Evolutionary conservation across 2,113 vertebrate species (phyloP).

Genomic region (Lipotes vexillifer): DNA sequence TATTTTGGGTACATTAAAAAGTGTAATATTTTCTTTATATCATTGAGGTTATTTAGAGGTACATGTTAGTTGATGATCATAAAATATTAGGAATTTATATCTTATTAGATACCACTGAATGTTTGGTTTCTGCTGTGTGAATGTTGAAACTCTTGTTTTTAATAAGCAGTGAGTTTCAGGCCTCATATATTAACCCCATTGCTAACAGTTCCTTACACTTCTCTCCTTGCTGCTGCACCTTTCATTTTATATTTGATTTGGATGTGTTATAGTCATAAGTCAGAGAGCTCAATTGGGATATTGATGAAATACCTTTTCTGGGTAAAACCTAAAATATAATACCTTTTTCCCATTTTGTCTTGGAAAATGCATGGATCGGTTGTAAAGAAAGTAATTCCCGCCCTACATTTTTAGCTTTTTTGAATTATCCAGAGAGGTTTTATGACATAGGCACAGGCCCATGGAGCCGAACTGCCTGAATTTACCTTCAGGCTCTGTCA

Average conservation of each 20-base stretch:
- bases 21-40: not conserved
- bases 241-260: constrained; percentile 3
- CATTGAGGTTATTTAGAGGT: not conserved
- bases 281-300: not conserved
- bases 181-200: not conserved
- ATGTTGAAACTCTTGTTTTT: not conserved
- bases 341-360: not conserved
- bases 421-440: not conserved
- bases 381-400: not conserved
- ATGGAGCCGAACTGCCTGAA: not conserved
- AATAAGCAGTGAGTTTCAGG: not conserved
- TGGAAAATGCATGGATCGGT: not conserved
- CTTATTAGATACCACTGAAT: not conserved
- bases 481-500: not conserved
- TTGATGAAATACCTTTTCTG: not conserved
- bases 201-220: not conserved
- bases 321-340: not conserved
- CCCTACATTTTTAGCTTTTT: not conserved
- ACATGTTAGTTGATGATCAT: not conserved
- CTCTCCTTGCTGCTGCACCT: not conserved
- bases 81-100: not conserved
- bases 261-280: not conserved
- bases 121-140: not conserved
- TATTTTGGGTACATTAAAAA: not conserved
- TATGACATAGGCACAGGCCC: not conserved